Base-by-base conservation (phyloP, 2,888 invertebrate genomes). In the Drosophila engyochracea region DNA sequence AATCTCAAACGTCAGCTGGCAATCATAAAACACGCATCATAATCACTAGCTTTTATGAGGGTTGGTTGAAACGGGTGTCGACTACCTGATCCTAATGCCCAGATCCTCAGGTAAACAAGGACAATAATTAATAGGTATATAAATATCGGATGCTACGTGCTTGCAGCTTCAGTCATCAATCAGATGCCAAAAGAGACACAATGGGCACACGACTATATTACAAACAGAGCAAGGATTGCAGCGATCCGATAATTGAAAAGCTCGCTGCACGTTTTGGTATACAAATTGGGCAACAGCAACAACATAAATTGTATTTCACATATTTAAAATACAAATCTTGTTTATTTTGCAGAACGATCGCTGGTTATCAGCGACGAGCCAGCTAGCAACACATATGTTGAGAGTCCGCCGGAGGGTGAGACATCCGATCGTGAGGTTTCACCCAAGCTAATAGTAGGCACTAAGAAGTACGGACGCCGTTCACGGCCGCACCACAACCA, bases 381-480 rank as follows among this genome's bases (percentile, higher is more conserved):
- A 14, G 64, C 83, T 9, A 53, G 52, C 28, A 81, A 52, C 60
- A 82, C 76, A 66, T 88, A 81, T 35, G 66, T 84, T 12, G 90
- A 92, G 35, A 90, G 89, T 82, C 95, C 95, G 10, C 52, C 39
- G 0, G 81, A 79, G 76, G 85, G 85, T 35, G 93, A 93, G 60
- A 95, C 95, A 9, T 95, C 96, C 0, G 96, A 95, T 76, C 94
- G 96, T 47, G 96, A 96, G 93, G 95, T 96, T 16, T 96, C 95
- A 1, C 96, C 96, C 5, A 96, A 96, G 90, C 95, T 95, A 79
- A 95, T 96, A 0, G 95, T 96, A 85, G 96, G 96, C 2, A 95
- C 96, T 31, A 97, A 97, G 91, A 96, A 96, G 91, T 97, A 97
- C 93, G 97, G 96, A 0, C 94, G 97, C 0, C 94, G 96, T 55